phyloP scores from a whole-genome alignment of 1,140 invertebrate genomes.

The Coptotermes formosanus region DNA sequence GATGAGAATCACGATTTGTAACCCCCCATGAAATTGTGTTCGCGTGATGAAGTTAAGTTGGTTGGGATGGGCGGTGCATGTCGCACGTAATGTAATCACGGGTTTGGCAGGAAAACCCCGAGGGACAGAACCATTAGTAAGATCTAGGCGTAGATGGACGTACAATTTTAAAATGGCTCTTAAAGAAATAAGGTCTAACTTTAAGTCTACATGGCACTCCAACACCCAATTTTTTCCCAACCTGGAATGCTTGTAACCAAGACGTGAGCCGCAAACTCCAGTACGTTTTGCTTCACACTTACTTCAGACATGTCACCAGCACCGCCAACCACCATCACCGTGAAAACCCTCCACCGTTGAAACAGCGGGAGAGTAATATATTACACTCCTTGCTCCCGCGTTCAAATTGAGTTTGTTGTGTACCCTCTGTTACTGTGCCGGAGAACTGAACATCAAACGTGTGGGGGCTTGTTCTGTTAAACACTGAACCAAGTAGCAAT shows the following conservation, averaged over 20 bases:
- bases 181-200: too few species aligned
- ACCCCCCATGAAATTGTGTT: too few species aligned
- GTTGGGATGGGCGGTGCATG: too few species aligned
- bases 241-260: not conserved
- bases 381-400: not conserved
- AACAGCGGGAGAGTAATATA: not conserved
- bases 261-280: not conserved
- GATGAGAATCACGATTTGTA: too few species aligned
- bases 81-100: too few species aligned
- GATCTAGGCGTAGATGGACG: too few species aligned
- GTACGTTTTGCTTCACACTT: not conserved
- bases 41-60: too few species aligned
- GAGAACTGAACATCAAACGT: not conserved
- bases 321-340: not conserved
- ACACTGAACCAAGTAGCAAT: not conserved
- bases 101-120: too few species aligned
- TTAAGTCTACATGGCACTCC: not conserved
- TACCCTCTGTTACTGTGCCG: not conserved
- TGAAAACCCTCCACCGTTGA: not conserved
- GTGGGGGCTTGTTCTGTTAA: not conserved
- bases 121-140: too few species aligned
- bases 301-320: not conserved
- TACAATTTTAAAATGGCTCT: too few species aligned
- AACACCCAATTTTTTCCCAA: not conserved
- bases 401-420: slow-evolving; percentile 1